Percentiles rank a stretch among this genome's conserved stretches.
Evolutionary conservation across 2,888 invertebrate genomes (phyloP).

Genomic region (Glomeris marginata): DNA sequence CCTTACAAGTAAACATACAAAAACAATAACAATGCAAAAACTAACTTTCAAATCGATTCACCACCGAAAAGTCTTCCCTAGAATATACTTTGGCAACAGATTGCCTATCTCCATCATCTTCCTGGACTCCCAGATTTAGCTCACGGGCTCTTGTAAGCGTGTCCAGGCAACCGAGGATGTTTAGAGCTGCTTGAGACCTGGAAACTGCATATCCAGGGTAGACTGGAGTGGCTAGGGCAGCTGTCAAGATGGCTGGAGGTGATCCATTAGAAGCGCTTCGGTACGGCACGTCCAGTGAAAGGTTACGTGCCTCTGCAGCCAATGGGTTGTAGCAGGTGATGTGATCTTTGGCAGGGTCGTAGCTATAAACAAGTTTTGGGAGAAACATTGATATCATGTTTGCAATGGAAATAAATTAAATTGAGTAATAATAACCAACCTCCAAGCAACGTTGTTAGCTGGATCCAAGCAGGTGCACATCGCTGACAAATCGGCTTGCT

Average conservation of each 20-base stretch:
- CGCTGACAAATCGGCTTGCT: slow-evolving; percentile 70
- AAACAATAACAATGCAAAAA: slow-evolving; percentile 13
- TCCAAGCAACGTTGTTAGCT: slow-evolving; percentile 85
- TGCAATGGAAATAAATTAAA: background rate
- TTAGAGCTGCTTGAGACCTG: slow-evolving; percentile 75
- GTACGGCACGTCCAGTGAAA: slow-evolving; percentile 22
- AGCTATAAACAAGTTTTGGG: slow-evolving; percentile 23
- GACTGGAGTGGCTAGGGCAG: slow-evolving; percentile 66
- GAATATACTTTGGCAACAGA: slow-evolving; percentile 42
- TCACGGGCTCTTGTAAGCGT: slow-evolving; percentile 63
- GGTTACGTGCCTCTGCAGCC: slow-evolving; percentile 48
- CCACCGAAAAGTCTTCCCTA: slow-evolving; percentile 63
- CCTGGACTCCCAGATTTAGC: slow-evolving; percentile 25
- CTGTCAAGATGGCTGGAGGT: slow-evolving; percentile 43
- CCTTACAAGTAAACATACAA: background rate
- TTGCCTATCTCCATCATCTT: slow-evolving; percentile 28
- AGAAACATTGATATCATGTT: background rate
- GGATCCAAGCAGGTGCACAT: slow-evolving; percentile 75
- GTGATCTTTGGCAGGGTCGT: slow-evolving; percentile 46
- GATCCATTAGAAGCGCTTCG: background rate
- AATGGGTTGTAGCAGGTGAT: slow-evolving; percentile 70
- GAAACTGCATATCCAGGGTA: slow-evolving; percentile 39
- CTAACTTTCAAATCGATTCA: slow-evolving; percentile 76
- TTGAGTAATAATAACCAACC: slow-evolving; percentile 39
- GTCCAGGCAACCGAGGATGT: slow-evolving; percentile 76